Percentiles rank a stretch among this genome's conserved stretches.
These are phyloP conservation scores for Cydia splendana DNA, from an alignment of 1,140 invertebrate species.

Conservation along the genomic window DNA sequence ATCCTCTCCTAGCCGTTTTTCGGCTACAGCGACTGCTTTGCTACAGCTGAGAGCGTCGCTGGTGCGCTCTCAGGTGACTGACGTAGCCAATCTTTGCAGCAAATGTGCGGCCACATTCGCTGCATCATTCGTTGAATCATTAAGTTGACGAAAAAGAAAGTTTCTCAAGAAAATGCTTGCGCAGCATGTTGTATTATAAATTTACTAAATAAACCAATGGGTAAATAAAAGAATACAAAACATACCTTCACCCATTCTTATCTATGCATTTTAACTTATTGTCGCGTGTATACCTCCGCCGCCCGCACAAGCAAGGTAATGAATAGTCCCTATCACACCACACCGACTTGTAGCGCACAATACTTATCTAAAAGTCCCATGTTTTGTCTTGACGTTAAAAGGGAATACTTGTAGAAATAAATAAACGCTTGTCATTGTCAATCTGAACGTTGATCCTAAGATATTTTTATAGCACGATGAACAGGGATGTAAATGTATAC, in stretches of 20 bases:
- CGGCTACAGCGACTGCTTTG: no score
- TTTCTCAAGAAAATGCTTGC: no score
- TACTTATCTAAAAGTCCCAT: slow-evolving; percentile 74
- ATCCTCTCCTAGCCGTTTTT: no score
- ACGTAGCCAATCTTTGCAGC: no score
- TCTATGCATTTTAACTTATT: slow-evolving; percentile 11
- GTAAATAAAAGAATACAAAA: neutral
- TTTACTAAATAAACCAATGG: no score
- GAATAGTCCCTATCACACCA: slow-evolving; percentile 48
- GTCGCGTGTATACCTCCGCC: neutral
- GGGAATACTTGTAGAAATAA: slow-evolving; percentile 77
- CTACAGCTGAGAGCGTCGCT: no score
- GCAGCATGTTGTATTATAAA: no score
- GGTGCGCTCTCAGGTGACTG: no score
- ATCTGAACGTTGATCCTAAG: slow-evolving; percentile 66
- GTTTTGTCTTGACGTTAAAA: slow-evolving; percentile 74
- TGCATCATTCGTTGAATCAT: no score
- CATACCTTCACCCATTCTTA: slow-evolving; percentile 9
- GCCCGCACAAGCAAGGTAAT: slow-evolving; percentile 9
- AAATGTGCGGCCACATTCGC: no score
- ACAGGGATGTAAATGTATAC: slow-evolving; percentile 34
- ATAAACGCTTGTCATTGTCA: slow-evolving; percentile 78
- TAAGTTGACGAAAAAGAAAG: no score
- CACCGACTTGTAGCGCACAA: slow-evolving; percentile 50
- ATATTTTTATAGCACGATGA: slow-evolving; percentile 69